Evolutionary conservation across 2,888 invertebrate species (phyloP).

Genomic region (Machimus atricapillus): DNA sequence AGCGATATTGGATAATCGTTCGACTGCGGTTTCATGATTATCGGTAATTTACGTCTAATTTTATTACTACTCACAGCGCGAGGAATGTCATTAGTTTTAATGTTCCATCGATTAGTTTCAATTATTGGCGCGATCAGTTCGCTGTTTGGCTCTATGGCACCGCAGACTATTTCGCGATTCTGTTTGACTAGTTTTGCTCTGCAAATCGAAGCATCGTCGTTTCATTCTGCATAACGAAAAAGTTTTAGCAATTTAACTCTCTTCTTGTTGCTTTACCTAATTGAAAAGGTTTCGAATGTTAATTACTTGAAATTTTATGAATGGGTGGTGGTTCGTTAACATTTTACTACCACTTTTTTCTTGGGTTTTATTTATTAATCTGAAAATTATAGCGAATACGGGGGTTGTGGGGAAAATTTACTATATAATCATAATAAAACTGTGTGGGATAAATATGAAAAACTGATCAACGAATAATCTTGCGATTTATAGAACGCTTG

Average conservation of each 20-base stretch:
- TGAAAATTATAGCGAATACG: background rate
- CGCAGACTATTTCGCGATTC: background rate
- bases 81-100: constrained; percentile 14
- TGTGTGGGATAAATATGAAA: background rate
- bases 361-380: background rate
- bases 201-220: background rate
- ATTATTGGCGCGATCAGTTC: background rate
- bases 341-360: background rate
- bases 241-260: background rate
- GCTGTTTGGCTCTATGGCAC: background rate
- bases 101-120: constrained; percentile 14
- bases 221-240: background rate
- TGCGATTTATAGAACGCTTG: background rate
- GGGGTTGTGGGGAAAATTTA: background rate
- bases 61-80: constrained; percentile 4
- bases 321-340: background rate
- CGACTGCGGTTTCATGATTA: constrained; percentile 8
- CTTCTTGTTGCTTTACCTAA: background rate
- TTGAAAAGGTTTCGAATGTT: background rate
- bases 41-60: constrained; percentile 12
- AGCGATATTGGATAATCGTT: constrained; percentile 6
- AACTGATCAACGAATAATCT: background rate
- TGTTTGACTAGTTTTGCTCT: background rate
- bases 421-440: background rate
- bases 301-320: background rate